phyloP scores from a whole-genome alignment of 1,140 invertebrate genomes.

The Tribolium madens region DNA sequence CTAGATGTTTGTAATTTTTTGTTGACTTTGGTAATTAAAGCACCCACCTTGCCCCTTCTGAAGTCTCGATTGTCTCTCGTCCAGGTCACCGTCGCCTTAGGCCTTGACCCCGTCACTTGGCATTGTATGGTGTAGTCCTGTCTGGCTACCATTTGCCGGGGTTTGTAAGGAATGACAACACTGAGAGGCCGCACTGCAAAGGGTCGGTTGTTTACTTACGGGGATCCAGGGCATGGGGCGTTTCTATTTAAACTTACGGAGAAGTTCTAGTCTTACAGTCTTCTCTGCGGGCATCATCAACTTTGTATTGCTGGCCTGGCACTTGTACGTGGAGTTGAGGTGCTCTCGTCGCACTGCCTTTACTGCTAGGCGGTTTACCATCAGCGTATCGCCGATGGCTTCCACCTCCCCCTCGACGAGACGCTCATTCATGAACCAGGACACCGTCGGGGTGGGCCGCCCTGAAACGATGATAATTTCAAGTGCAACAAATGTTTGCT shows the following conservation, averaged over 20 bases:
- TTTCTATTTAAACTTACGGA: constrained; percentile 73
- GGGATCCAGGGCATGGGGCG: neutral
- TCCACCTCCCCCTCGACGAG: constrained; percentile 68
- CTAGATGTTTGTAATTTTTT: constrained; percentile 1
- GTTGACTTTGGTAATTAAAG: neutral
- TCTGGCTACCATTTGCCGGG: constrained; percentile 80
- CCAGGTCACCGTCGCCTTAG: constrained; percentile 85
- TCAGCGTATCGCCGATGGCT: constrained; percentile 78
- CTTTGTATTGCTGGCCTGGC: constrained; percentile 87
- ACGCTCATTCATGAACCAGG: constrained; percentile 80
- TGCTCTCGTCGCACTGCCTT: constrained; percentile 78
- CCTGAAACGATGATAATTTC: constrained; percentile 69
- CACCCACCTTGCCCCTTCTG: constrained; percentile 76
- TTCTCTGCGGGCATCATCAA: constrained; percentile 83
- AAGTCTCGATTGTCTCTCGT: constrained; percentile 81
- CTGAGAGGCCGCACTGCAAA: constrained; percentile 79
- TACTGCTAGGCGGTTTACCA: constrained; percentile 82
- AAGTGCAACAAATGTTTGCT: neutral
- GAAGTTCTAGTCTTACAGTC: constrained; percentile 81
- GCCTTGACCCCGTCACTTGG: constrained; percentile 84
- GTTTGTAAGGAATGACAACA: constrained; percentile 81
- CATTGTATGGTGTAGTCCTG: constrained; percentile 82
- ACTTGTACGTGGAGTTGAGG: constrained; percentile 86
- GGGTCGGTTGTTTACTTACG: constrained; percentile 51
- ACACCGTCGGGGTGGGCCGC: constrained; percentile 82